Conservation (phyloP, 2,888 invertebrate species). For the Crioceris asparagi region DNA sequence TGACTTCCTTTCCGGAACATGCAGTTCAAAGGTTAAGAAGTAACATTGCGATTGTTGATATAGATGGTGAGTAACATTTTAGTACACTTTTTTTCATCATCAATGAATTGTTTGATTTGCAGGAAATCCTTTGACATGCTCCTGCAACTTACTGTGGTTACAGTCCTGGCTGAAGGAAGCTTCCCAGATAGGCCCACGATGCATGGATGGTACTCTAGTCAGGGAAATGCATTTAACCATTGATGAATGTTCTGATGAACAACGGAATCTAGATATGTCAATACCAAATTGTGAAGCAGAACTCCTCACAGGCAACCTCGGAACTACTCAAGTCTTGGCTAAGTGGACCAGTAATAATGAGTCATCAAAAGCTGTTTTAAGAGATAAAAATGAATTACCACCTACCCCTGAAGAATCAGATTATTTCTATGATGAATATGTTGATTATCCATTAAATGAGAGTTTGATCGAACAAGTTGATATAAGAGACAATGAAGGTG, state of each 20-base stretch:
- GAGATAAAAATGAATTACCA: conserved; percentile 40
- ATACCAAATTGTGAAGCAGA: conserved; percentile 63
- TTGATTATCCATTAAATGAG: conserved; percentile 64
- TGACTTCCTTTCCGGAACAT: conserved; percentile 61
- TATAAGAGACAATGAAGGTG: neutral
- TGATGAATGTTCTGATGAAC: conserved; percentile 49
- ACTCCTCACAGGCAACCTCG: conserved; percentile 31
- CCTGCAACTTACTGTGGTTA: conserved; percentile 74
- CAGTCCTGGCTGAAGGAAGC: conserved; percentile 73
- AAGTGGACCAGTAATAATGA: neutral
- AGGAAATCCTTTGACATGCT: conserved; percentile 78
- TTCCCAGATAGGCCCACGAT: conserved; percentile 63
- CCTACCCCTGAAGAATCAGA: conserved; percentile 68
- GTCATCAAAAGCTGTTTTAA: neutral
- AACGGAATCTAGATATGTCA: conserved; percentile 42
- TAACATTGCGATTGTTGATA: conserved; percentile 72
- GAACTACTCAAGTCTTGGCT: neutral
- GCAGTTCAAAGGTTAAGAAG: conserved; percentile 66
- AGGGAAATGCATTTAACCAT: conserved; percentile 60
- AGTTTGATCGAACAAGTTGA: conserved; percentile 32
- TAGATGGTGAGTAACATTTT: conserved; percentile 56
- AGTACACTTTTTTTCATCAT: neutral
- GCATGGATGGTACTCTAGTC: conserved; percentile 67
- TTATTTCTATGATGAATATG: conserved; percentile 74
- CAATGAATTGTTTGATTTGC: conserved; percentile 5